phyloP scores from a whole-genome alignment of 2,113 vertebrate species.

The Albula goreensis region DNA sequence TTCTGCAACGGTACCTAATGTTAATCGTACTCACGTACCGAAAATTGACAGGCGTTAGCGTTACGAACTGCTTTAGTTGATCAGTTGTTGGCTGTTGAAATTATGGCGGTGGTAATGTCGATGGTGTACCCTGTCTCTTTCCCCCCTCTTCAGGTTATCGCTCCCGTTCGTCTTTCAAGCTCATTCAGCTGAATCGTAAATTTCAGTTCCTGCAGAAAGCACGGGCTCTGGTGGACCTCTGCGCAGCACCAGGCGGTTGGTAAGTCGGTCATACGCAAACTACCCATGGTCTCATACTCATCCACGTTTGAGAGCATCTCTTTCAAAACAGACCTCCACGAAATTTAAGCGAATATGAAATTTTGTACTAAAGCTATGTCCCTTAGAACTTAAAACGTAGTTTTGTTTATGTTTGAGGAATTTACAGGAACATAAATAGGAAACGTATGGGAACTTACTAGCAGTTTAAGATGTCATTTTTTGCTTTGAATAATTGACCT shows the following conservation, averaged over 20 bases:
- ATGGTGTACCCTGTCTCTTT: background rate
- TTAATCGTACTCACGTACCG: background rate
- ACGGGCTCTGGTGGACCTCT: constrained; percentile 86
- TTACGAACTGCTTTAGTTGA: background rate
- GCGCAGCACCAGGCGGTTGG: constrained; percentile 94
- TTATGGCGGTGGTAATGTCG: background rate
- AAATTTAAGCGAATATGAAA: too few species aligned
- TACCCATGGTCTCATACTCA: too few species aligned
- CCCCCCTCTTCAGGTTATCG: constrained; percentile 79
- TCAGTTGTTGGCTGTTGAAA: background rate
- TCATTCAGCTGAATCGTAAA: constrained; percentile 95
- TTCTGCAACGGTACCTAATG: background rate
- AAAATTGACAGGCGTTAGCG: background rate
- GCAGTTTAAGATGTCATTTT: too few species aligned
- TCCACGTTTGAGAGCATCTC: too few species aligned
- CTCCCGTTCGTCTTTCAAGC: constrained; percentile 93
- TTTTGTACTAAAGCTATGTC: too few species aligned
- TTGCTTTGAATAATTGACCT: too few species aligned
- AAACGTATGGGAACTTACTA: too few species aligned
- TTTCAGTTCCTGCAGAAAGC: constrained; percentile 94
- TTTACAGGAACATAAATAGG: too few species aligned
- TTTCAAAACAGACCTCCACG: too few species aligned
- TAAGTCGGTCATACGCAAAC: constrained; percentile 56
- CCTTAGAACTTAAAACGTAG: too few species aligned
- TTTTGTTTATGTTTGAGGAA: too few species aligned